These are phyloP conservation scores for Mus spretus DNA, from an alignment of 2,797 vertebrate genomes.

Conservation along the genomic window DNA sequence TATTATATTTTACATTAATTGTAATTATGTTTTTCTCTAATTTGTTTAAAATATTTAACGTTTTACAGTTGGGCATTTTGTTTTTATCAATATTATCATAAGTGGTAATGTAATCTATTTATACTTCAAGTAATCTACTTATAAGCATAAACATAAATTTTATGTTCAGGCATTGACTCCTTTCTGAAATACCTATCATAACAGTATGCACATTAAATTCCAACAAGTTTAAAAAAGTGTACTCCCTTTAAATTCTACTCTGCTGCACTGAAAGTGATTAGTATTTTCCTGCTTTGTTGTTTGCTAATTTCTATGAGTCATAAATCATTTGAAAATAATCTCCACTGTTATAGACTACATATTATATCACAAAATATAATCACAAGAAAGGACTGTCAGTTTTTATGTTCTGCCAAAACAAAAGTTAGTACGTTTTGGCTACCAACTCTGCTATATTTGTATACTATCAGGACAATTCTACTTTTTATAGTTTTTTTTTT, in stretches of 20 bases:
- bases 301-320: neutral
- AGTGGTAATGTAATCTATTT: neutral
- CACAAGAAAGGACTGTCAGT: neutral
- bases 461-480: neutral
- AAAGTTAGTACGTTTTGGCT: neutral
- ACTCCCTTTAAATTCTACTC: neutral
- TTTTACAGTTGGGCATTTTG: neutral
- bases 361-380: neutral
- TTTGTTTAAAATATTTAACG: neutral
- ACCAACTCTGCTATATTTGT: neutral
- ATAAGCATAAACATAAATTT: neutral
- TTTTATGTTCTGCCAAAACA: neutral
- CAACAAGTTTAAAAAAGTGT: neutral
- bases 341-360: neutral
- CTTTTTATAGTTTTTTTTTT: neutral
- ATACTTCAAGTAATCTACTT: neutral
- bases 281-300: neutral
- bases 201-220: neutral
- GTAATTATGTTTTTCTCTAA: neutral
- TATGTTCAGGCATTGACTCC: neutral
- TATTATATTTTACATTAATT: neutral
- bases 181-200: neutral
- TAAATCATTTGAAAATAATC: neutral
- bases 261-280: neutral
- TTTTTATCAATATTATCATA: neutral